Evolutionary conservation across 2,797 vertebrate genomes (phyloP).

Genomic region (Antrozous pallidus): DNA sequence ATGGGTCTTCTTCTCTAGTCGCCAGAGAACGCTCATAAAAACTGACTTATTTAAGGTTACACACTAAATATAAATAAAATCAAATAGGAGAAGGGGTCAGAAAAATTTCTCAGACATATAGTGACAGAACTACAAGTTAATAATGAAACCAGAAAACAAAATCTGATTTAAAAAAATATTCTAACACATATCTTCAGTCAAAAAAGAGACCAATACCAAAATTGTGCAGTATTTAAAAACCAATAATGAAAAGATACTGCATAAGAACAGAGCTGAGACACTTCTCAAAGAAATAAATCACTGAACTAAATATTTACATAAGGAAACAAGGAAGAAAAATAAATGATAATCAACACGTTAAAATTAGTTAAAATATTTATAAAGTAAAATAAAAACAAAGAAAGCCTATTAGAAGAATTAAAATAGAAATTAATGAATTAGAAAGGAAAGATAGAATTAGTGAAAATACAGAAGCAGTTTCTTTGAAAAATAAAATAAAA

Average conservation of each 20-base stretch:
- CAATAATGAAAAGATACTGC: neutral
- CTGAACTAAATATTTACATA: neutral
- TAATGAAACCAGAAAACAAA: neutral
- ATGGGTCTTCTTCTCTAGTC: neutral
- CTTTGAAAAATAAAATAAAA: neutral
- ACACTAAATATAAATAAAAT: neutral
- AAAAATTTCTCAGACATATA: neutral
- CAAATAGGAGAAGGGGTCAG: neutral
- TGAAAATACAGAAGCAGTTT: neutral
- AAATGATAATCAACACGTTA: neutral
- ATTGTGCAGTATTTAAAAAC: neutral
- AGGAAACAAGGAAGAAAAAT: neutral
- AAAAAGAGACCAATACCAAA: neutral
- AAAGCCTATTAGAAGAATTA: neutral
- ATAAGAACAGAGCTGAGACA: neutral
- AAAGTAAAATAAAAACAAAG: neutral
- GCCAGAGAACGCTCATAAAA: neutral
- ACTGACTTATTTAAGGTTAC: neutral
- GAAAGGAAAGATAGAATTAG: neutral
- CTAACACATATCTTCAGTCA: neutral
- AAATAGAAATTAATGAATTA: neutral
- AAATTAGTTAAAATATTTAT: neutral
- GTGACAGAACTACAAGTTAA: neutral
- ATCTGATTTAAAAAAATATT: neutral
- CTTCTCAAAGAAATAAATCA: neutral